Base-by-base conservation (phyloP, 2,113 vertebrate genomes). In the Calidris pugnax region DNA sequence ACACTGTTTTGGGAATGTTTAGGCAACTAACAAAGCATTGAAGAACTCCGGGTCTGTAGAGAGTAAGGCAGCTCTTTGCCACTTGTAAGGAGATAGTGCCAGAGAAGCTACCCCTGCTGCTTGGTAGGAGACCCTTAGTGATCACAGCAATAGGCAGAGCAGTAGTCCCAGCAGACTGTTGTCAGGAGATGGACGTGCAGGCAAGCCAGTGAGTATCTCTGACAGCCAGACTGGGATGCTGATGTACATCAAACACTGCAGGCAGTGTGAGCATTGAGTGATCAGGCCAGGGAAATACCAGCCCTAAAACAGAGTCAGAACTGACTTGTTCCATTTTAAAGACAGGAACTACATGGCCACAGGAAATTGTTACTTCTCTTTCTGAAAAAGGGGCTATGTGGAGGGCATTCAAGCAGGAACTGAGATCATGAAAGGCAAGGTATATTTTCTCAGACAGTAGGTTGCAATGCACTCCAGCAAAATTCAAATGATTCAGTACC, bases 401-500 rank as follows among this genome's bases (percentile, higher is more conserved):
- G 47, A 90, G 55, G 66, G 71, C 55, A 77, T 83, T 96, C 87
- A 90, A 76, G 67, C 67, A 88, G 89, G 75, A 95, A 51, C 6
- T 45, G 41, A 87, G 57, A 93, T 94, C 45, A 77, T 64, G 55
- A 87, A 95, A 87, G 1, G 2, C 57, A 69, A 87, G 41, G 37
- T 91, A 90, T 28, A 43, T 73, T 94, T 84, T 87, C 82, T 88
- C 72, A 92, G 87, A 53, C 78, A 87, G 59, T 13, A 41, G 33
- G 55, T 43, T 80, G 75, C 59, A 85, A 83, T 62, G 67, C 50
- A 50, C 28, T 87, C 78, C 59, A 87, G 91, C 59, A 90, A 90
- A 94, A 96, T 91, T 83, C 82, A 95, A 83, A 87, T 83, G 26
- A 90, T 80, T 94, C 81, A 53, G 45, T 87, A 21, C 71, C 87